Base-by-base conservation (phyloP, 2,113 vertebrate species). In the Balaeniceps rex region DNA sequence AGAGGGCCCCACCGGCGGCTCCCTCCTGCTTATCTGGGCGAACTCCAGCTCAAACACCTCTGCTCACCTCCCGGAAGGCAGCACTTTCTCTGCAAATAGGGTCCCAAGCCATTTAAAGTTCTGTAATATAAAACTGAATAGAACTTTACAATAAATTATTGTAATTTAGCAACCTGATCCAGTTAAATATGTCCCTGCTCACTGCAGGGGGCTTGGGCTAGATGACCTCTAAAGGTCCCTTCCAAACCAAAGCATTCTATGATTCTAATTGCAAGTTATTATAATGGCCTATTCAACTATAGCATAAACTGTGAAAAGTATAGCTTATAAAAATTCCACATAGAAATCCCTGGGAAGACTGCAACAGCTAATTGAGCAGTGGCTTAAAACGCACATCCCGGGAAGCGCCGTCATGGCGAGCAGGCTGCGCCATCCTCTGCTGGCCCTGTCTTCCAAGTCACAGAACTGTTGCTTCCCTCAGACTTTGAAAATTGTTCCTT, bases 331-430 rank as follows among this genome's bases (percentile, higher is more conserved):
- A 57, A 69, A 38, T 23, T 52, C 29, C 60, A 25, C 25, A 9
- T 22, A 31, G 76, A 60, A 76, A 51, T 64, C 33, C 34, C 29
- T 1, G 0, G 52, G 26, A 54, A 46, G n/a, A 36, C 10, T 84
- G 38, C 16, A 66, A 17, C 8, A 71, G 31, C 21, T 69, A 22
- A 38, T 4, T 3, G 34, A 71, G 34, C 22, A 26, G 34, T 9
- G 28, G 19, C 14, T 79, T 18, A 24, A 64, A 47, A 23, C 1
- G 1, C 17, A 3, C 1, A 2, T 57, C 9, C 12, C 0, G 1
- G 55, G 22, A 69, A 64, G 38, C 14, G 47, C 19, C 25, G 29
- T 34, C 42, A 26, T 22, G 22, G 49, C 1, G 16, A 86, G 52
- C 26, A 33, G n/a, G 66, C 40, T 61, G 68, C 2, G 16, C 16